phyloP scores from a whole-genome alignment of 2,113 vertebrate genomes.

The Mormoops blainvillei region DNA sequence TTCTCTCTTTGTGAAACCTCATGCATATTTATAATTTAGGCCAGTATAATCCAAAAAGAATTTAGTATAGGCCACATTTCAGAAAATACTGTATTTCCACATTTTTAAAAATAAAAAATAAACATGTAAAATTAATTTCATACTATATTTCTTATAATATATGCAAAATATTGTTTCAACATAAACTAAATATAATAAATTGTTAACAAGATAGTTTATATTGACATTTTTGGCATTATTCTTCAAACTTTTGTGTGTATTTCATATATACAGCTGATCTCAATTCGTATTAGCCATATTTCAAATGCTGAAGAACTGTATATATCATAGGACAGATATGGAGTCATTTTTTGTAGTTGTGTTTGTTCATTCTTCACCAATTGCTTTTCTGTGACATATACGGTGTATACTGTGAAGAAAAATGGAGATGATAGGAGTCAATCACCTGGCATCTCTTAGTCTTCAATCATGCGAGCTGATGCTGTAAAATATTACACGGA shows the following conservation, averaged over 20 bases:
- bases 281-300: background rate
- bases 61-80: background rate
- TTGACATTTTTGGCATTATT: background rate
- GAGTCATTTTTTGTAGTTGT: background rate
- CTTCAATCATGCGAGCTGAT: background rate
- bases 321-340: background rate
- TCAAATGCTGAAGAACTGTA: background rate
- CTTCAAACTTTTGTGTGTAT: background rate
- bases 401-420: background rate
- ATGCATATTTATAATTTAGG: background rate
- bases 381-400: background rate
- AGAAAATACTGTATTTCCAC: background rate
- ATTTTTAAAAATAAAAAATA: background rate
- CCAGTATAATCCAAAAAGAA: background rate
- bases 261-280: background rate
- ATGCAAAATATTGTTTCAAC: background rate
- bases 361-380: background rate
- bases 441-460: background rate
- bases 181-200: background rate
- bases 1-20: background rate
- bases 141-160: background rate
- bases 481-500: background rate
- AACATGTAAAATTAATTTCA: background rate
- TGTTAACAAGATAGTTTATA: background rate
- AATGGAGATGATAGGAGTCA: background rate